phyloP scores from a whole-genome alignment of 2,113 vertebrate species.

The Crocuta crocuta region DNA sequence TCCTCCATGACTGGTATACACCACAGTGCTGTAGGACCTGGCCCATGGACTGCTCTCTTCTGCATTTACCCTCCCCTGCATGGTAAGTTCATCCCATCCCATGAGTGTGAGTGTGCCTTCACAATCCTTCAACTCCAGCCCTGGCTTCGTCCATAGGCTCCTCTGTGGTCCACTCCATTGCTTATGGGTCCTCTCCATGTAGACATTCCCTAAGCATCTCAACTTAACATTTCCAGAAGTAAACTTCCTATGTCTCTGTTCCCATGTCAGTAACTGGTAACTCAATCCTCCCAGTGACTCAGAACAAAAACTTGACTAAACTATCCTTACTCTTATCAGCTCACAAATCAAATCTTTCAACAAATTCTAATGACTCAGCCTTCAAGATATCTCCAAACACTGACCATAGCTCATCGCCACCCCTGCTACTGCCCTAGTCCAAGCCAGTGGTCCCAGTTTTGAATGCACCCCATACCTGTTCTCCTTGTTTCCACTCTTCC shows the following conservation, averaged over 20 bases:
- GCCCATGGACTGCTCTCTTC: neutral
- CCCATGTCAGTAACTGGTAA: neutral
- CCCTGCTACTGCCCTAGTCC: neutral
- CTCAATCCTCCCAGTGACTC: neutral
- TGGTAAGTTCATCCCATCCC: neutral
- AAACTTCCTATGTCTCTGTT: neutral
- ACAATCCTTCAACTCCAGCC: accelerated
- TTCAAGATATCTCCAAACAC: neutral
- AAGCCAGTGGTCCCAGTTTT: neutral
- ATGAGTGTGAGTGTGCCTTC: neutral
- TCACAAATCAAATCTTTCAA: neutral
- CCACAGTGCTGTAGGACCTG: neutral
- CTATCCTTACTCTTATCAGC: neutral
- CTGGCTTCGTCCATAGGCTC: neutral
- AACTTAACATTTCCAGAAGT: neutral
- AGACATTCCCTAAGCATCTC: neutral
- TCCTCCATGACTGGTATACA: neutral
- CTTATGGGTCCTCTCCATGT: neutral
- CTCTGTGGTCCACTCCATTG: neutral
- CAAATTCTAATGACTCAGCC: neutral
- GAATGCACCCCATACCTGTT: neutral
- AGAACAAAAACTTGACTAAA: neutral
- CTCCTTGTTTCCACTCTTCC: neutral
- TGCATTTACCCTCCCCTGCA: neutral
- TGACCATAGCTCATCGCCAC: neutral